Evolutionary conservation across 2,113 vertebrate genomes (phyloP).

Genomic region (Nematolebias whitei): DNA sequence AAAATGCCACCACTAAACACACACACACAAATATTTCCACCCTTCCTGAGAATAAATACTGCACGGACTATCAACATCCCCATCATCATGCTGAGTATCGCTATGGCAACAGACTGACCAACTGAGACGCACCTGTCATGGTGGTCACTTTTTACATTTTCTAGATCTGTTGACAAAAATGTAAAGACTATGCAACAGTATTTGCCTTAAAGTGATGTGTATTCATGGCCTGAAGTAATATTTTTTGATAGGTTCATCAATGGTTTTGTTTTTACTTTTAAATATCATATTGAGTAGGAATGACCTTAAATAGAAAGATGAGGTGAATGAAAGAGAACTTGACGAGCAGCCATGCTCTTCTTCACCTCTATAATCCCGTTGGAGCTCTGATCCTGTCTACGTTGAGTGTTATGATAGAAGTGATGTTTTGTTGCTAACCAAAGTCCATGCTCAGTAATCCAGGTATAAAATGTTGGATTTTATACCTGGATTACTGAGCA

Average conservation of each 20-base stretch:
- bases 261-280: neutral
- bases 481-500: too few relatives aligned
- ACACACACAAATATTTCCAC: conserved; percentile 37
- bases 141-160: too few relatives aligned
- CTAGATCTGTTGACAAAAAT: neutral
- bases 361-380: neutral
- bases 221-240: neutral
- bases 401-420: neutral
- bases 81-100: conserved; percentile 26
- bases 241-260: neutral
- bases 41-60: conserved; percentile 73
- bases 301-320: neutral
- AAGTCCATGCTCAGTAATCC: too few relatives aligned
- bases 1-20: conserved; percentile 40
- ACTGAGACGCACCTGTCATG: neutral
- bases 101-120: conserved; percentile 7
- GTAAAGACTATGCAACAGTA: too few relatives aligned
- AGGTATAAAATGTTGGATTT: too few relatives aligned
- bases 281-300: too few relatives aligned
- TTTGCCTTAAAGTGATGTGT: neutral
- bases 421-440: too few relatives aligned
- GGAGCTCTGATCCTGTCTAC: neutral
- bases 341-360: too few relatives aligned
- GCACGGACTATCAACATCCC: conserved; percentile 23
- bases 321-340: too few relatives aligned